Conservation (phyloP, 2,797 vertebrate species). For the Cynopterus sphinx region DNA sequence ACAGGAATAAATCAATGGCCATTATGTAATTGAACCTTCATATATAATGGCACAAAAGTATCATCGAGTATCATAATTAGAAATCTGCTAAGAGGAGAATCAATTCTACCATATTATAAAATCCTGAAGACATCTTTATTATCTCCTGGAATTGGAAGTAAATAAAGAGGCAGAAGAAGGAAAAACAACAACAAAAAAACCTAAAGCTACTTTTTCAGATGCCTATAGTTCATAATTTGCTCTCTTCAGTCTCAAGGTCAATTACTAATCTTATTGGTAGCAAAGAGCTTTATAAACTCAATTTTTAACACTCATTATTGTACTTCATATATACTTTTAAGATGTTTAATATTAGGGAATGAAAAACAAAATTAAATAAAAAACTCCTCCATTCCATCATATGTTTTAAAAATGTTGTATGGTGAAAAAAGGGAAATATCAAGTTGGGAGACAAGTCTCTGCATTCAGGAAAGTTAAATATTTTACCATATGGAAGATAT, state of each 20-base stretch:
- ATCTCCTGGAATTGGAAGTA: background rate
- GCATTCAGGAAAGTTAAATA: conserved; percentile 32
- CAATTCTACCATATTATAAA: background rate
- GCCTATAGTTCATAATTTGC: conserved; percentile 14
- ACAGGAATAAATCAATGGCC: conserved; percentile 7
- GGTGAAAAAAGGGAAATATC: conserved; percentile 12
- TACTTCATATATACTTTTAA: conserved; percentile 20
- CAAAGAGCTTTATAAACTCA: background rate
- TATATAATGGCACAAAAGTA: conserved; percentile 24
- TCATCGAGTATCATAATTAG: background rate
- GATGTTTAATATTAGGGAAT: conserved; percentile 15
- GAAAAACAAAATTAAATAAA: background rate
- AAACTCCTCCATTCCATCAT: background rate
- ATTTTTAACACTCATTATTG: background rate
- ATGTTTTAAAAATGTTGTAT: background rate
- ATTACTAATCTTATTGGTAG: background rate
- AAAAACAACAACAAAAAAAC: background rate
- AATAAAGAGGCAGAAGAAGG: conserved; percentile 10
- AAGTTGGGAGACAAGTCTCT: conserved; percentile 52
- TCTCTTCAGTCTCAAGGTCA: conserved; percentile 18
- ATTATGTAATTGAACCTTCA: conserved; percentile 2
- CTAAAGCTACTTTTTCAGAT: conserved; percentile 47
- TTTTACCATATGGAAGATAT: conserved; percentile 47
- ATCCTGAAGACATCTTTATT: background rate
- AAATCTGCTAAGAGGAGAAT: conserved; percentile 24